Evolutionary conservation across 2,888 invertebrate species (phyloP), one percentile per base, ranked within the genome.

Genomic region (Aplocera efformata): DNA sequence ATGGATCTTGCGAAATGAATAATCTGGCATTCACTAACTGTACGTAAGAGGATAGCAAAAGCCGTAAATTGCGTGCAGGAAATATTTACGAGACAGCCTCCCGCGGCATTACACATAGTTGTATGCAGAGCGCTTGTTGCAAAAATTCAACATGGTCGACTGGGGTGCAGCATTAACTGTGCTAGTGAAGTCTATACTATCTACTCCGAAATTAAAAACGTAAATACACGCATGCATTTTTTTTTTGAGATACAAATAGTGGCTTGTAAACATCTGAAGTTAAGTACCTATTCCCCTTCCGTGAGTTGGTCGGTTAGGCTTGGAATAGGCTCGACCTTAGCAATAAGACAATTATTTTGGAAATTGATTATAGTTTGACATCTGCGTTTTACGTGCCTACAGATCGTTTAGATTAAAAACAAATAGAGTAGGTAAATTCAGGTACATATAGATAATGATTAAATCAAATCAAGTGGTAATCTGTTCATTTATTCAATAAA

Each of bases 1-100:
- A 17, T 17, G 13, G 13, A 8, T 21, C 17, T 10, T 30, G 22
- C 32, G 13, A 33, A 38, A 38, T 43, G 26, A 39, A 65, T 72
- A 40, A 44, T 35, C 45, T 58, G 67, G 63, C 64, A 72, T 68
- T 75, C 75, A 81, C 83, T 83, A 81, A 83, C 80, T 79, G 77
- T 79, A 75, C 79, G 82, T 82, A 85, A 85, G 84, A 83, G 83
- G 80, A 84, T 81, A 82, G 78, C 76, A 77, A 78, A 78, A 76
- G 81, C 81, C 71, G 83, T 85, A 84, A 84, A 86, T 86, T 84
- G 81, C 76, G 79, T 80, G 68, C 67, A 61, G 72, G 77, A 81
- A 80, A 84, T 84, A 83, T 85, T 86, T 86, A 86, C 82, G 85
- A 84, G 83, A 82, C 84, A 81, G 76, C 75, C 74, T 73, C 79